Evolutionary conservation across 2,113 vertebrate species (phyloP).

Genomic region (Psephotus haematonotus): DNA sequence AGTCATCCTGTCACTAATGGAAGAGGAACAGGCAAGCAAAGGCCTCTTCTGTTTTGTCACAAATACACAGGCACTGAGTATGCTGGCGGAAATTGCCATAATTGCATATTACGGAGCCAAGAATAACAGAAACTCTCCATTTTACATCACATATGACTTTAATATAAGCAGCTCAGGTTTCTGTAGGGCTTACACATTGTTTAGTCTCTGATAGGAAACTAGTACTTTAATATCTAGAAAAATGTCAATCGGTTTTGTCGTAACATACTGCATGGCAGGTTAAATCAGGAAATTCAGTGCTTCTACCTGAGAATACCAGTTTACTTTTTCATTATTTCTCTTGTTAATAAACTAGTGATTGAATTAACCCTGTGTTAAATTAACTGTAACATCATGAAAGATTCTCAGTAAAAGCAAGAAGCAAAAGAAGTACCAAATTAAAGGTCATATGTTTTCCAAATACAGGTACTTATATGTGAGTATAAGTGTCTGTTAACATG

Average conservation of each 20-base stretch:
- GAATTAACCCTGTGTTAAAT: background rate
- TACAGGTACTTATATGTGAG: background rate
- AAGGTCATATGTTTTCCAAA: background rate
- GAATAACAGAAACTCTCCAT: constrained; percentile 48
- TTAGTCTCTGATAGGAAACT: constrained; percentile 39
- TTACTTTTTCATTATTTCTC: background rate
- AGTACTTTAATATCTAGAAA: background rate
- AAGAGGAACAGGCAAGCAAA: constrained; percentile 11
- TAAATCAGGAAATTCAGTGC: background rate
- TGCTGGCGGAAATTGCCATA: constrained; percentile 23
- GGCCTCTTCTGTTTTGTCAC: background rate
- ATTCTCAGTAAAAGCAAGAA: background rate
- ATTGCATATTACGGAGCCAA: constrained; percentile 26
- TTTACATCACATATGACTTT: constrained; percentile 25
- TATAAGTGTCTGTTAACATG: background rate
- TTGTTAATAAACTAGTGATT: background rate
- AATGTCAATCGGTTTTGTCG: background rate
- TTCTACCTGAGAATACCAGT: background rate
- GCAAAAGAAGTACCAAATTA: background rate
- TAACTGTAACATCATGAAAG: background rate
- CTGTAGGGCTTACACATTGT: constrained; percentile 9
- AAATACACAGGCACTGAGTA: background rate
- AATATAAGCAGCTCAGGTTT: constrained; percentile 23
- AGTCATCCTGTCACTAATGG: constrained; percentile 10
- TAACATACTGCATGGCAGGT: background rate